Evolutionary conservation across 2,113 vertebrate genomes (phyloP).

Genomic region (Anhinga anhinga): DNA sequence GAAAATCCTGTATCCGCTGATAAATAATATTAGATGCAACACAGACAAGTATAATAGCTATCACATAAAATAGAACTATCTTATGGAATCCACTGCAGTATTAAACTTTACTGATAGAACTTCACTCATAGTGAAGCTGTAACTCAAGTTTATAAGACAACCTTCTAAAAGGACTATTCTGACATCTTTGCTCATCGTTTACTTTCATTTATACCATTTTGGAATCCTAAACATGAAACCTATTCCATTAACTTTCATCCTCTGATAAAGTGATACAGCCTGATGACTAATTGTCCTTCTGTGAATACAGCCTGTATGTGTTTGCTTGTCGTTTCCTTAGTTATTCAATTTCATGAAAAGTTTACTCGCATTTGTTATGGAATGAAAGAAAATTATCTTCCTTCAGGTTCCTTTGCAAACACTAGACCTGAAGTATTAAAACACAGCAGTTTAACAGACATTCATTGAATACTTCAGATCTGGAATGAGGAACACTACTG

Average conservation of each 20-base stretch:
- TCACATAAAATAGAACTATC: neutral
- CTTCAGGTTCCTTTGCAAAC: neutral
- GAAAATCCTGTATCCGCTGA: neutral
- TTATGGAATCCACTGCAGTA: neutral
- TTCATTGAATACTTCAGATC: neutral
- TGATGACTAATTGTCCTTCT: neutral
- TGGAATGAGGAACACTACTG: neutral
- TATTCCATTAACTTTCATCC: neutral
- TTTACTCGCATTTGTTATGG: neutral
- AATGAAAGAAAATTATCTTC: neutral
- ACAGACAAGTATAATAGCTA: neutral
- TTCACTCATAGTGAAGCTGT: neutral
- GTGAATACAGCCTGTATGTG: neutral
- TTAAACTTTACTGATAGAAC: neutral
- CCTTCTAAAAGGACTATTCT: neutral
- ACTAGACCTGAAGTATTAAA: neutral
- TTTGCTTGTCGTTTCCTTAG: neutral
- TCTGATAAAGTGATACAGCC: neutral
- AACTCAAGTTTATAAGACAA: neutral
- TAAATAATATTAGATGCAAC: neutral
- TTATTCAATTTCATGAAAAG: neutral
- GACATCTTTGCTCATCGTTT: neutral
- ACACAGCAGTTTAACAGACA: neutral
- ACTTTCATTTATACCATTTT: neutral
- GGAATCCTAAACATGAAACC: constrained; percentile 11